These are phyloP conservation scores for Pristionchus arcanus DNA, from an alignment of 2,888 invertebrate species.

Conservation along the genomic window DNA sequence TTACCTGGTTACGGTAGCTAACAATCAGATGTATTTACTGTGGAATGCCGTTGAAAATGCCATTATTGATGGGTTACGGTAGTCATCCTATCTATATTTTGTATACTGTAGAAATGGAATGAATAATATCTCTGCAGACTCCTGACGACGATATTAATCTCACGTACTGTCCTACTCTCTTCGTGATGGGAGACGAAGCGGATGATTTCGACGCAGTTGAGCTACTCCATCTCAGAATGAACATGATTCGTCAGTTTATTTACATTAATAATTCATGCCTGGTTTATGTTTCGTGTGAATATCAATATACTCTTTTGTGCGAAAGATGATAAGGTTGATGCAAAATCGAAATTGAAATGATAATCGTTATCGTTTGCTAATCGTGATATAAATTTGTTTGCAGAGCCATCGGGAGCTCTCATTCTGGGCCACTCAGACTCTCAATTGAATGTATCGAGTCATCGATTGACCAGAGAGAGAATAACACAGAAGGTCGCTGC, in stretches of 20 bases:
- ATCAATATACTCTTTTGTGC: neutral
- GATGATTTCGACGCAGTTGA: constrained; percentile 63
- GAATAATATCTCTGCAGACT: constrained; percentile 56
- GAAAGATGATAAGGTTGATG: too few relatives aligned
- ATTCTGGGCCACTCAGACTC: constrained; percentile 70
- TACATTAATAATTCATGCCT: neutral
- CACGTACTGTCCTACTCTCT: constrained; percentile 75
- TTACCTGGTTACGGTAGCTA: neutral
- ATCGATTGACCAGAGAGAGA: constrained; percentile 62
- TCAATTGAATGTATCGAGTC: constrained; percentile 65
- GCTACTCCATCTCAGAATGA: constrained; percentile 63
- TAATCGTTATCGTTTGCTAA: too few relatives aligned
- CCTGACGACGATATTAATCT: constrained; percentile 74
- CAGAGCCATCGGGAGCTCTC: constrained; percentile 67
- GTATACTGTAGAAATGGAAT: neutral
- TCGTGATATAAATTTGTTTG: neutral
- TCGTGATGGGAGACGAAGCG: constrained; percentile 69
- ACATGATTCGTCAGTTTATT: constrained; percentile 66
- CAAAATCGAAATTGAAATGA: too few relatives aligned
- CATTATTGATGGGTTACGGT: neutral
- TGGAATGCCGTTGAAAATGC: too few relatives aligned
- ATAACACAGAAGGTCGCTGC: constrained; percentile 69
- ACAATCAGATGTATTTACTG: neutral
- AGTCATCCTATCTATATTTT: neutral
- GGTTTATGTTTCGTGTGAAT: neutral